Base-by-base conservation (phyloP, 2,797 vertebrate species). In the Eulemur rubriventer region DNA sequence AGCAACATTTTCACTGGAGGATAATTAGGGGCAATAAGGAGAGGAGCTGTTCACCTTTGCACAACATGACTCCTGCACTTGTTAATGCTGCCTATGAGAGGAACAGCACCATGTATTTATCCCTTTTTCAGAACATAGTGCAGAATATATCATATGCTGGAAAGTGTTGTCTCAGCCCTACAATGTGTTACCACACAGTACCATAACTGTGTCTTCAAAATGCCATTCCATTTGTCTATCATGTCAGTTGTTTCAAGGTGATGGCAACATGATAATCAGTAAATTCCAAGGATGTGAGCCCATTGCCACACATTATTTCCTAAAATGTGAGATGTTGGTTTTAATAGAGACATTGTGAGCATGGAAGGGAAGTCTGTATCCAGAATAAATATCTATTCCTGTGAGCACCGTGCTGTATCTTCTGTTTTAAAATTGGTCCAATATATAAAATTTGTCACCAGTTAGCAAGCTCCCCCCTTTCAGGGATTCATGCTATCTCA, bases 1-100 rank as follows among this genome's bases (percentile, higher is more conserved):
- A 93, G 33, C 38, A 55, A 10, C 63, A 38, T 59, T 88, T 95
- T 78, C 95, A 93, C 55, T 52, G 38, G 82, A 94, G 38, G 46
- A 50, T 75, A 59, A 35, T 83, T 33, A 93, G 30, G 20, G 18
- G 6, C 30, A 46, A 18, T 86, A 57, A 80, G 35, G 41, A 63
- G 46, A 79, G 35, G 69, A 88, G 10, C 20, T 35, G 4, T 85
- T 88, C 57, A 85, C 43, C 26, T 96, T 80, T 80, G n/a, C 41
- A 72, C 67, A 76, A 22, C 20, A 6, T 3, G 12, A 50, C 41
- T 43, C 16, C n/a, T 59, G n/a, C 26, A 28, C 48, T 72, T 94
- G 24, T 89, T 93, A 46, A 91, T 78, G 16, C 2, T 95, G 46
- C 11, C 38, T 82, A 3, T 46, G 26, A 33, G 35, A 89, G 38